phyloP scores from a whole-genome alignment of 2,888 invertebrate species.

The Perizoma flavofasciatum region DNA sequence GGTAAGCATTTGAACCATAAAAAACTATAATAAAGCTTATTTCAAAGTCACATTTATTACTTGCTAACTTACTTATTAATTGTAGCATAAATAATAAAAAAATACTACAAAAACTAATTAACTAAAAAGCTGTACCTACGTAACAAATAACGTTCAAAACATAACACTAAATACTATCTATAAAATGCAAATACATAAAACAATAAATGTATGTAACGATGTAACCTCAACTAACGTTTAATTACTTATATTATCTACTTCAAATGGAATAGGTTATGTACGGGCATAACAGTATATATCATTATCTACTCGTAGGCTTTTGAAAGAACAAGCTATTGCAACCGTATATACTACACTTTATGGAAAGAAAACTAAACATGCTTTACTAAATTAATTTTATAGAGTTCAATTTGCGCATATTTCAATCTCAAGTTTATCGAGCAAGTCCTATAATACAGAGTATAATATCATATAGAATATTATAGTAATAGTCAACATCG shows the following conservation, averaged over 20 bases:
- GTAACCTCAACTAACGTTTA: slow-evolving; percentile 71
- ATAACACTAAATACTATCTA: slow-evolving; percentile 1
- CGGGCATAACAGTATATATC: slow-evolving; percentile 51
- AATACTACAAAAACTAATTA: slow-evolving; percentile 12
- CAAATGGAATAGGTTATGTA: slow-evolving; percentile 62
- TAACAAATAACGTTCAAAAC: background rate
- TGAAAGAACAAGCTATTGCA: slow-evolving; percentile 31
- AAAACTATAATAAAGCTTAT: no score
- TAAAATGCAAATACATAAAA: slow-evolving; percentile 20
- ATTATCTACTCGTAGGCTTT: slow-evolving; percentile 22
- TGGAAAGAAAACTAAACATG: slow-evolving; percentile 23
- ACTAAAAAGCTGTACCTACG: background rate
- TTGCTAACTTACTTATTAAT: slow-evolving; percentile 29
- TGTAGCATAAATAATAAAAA: slow-evolving; percentile 17
- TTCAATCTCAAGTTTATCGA: slow-evolving; percentile 36
- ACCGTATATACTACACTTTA: slow-evolving; percentile 10
- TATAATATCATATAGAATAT: slow-evolving; percentile 51
- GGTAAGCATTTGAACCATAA: background rate
- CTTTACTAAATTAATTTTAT: slow-evolving; percentile 7
- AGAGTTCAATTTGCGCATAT: slow-evolving; percentile 12
- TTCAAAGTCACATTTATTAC: slow-evolving; percentile 82
- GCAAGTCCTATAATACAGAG: slow-evolving; percentile 51
- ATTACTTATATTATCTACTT: slow-evolving; percentile 62
- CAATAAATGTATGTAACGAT: slow-evolving; percentile 33
- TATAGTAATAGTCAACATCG: slow-evolving; percentile 80